Percentiles rank a stretch among this genome's conserved stretches.
Evolutionary conservation across 2,797 vertebrate genomes (phyloP).

Genomic region (Antrozous pallidus): DNA sequence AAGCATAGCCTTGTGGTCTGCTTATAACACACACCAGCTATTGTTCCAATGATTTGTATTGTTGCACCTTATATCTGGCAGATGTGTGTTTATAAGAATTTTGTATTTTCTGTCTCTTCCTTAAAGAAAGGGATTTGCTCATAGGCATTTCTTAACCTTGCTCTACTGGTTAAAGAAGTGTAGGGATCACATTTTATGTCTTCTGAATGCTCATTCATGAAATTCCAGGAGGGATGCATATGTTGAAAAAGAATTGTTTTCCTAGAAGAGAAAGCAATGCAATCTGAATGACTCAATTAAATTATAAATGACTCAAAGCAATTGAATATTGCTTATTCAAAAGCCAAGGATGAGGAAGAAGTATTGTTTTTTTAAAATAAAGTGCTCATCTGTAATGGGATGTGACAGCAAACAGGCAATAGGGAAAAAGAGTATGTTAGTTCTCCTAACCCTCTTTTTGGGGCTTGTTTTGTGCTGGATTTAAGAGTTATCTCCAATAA

Average conservation of each 20-base stretch:
- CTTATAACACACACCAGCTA: background rate
- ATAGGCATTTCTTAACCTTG: slow-evolving; percentile 48
- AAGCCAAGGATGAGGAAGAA: background rate
- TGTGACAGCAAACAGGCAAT: slow-evolving; percentile 51
- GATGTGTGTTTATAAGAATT: slow-evolving; percentile 32
- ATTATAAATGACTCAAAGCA: slow-evolving; percentile 56
- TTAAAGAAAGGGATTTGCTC: slow-evolving; percentile 50
- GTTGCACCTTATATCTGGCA: background rate
- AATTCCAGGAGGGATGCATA: slow-evolving; percentile 34
- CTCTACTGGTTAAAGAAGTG: slow-evolving; percentile 46
- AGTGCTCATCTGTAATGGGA: slow-evolving; percentile 26
- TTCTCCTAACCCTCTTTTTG: background rate
- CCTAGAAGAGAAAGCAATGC: background rate
- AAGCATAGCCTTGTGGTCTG: background rate
- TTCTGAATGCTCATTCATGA: slow-evolving; percentile 1
- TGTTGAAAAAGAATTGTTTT: slow-evolving; percentile 49
- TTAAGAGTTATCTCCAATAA: background rate
- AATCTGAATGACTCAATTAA: slow-evolving; percentile 23
- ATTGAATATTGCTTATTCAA: slow-evolving; percentile 42
- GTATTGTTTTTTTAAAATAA: slow-evolving; percentile 48
- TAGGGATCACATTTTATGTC: slow-evolving; percentile 9
- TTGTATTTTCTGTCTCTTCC: slow-evolving; percentile 34
- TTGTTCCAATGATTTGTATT: background rate
- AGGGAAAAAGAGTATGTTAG: slow-evolving; percentile 25
- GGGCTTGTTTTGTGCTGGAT: background rate